Conservation (phyloP, 1,140 invertebrate species). For the Nephila pilipes region DNA sequence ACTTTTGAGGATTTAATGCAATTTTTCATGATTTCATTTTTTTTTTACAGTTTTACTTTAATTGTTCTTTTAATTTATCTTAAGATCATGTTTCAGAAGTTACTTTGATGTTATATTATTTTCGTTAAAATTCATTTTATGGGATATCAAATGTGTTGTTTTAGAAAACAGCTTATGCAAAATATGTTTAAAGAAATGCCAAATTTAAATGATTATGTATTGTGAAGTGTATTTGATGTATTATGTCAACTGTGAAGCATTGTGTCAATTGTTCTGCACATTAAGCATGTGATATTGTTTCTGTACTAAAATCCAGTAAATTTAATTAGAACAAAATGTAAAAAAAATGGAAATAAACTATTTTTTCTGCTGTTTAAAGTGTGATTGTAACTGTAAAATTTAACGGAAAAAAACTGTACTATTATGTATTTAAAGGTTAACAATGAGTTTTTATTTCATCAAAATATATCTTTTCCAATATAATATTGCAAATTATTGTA, state of each 20-base stretch:
- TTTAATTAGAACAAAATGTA: slow-evolving; percentile 61
- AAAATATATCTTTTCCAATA: no score
- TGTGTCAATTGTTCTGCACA: slow-evolving; percentile 57
- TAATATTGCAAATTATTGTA: no score
- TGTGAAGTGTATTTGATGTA: neutral
- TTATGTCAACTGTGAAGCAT: neutral
- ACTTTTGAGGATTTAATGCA: neutral
- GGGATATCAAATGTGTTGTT: neutral
- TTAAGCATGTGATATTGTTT: slow-evolving; percentile 50
- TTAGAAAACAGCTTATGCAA: neutral
- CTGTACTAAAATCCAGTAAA: neutral
- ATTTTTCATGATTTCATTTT: neutral
- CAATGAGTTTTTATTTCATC: no score
- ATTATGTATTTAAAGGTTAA: no score
- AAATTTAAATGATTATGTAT: neutral
- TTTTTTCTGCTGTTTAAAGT: slow-evolving; percentile 57
- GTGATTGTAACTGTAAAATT: no score
- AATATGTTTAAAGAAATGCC: neutral
- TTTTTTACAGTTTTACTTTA: neutral
- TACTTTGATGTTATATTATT: neutral
- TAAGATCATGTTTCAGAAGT: no score
- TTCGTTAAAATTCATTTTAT: neutral
- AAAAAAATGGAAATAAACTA: slow-evolving; percentile 57
- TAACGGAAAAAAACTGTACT: no score
- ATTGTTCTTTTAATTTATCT: no score